Conservation (phyloP, 2,113 vertebrate species). For the Gopherus flavomarginatus region DNA sequence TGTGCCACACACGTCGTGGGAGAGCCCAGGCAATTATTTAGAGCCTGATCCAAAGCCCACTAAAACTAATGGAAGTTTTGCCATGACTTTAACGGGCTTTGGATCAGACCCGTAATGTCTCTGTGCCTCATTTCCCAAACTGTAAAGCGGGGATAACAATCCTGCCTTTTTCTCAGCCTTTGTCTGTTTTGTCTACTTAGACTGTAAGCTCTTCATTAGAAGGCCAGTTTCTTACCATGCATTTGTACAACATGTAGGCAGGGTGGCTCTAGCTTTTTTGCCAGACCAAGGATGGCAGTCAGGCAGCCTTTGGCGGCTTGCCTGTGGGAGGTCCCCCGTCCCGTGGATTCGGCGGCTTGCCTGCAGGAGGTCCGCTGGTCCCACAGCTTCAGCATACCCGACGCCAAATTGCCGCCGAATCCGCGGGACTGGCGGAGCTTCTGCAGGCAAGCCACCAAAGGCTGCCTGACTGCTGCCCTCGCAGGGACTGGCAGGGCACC, state of each 20-base stretch:
- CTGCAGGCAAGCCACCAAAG: too few species aligned
- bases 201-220: not conserved
- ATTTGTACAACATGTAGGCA: rapidly evolving
- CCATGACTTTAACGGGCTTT: not conserved
- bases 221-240: not conserved
- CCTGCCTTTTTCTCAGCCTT: not conserved
- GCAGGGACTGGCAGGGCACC: too few species aligned
- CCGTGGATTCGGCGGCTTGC: too few species aligned
- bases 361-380: too few species aligned
- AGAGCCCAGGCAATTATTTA: not conserved
- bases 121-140: not conserved
- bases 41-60: not conserved
- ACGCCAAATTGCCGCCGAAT: too few species aligned
- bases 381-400: too few species aligned
- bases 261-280: too few species aligned
- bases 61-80: not conserved
- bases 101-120: not conserved
- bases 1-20: not conserved
- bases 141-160: not conserved
- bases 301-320: too few species aligned
- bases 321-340: too few species aligned
- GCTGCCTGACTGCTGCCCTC: too few species aligned
- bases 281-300: too few species aligned
- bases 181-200: not conserved
- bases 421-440: too few species aligned